These are phyloP conservation scores for Australoheros facetus DNA, from an alignment of 2,797 vertebrate genomes.

Conservation along the genomic window DNA sequence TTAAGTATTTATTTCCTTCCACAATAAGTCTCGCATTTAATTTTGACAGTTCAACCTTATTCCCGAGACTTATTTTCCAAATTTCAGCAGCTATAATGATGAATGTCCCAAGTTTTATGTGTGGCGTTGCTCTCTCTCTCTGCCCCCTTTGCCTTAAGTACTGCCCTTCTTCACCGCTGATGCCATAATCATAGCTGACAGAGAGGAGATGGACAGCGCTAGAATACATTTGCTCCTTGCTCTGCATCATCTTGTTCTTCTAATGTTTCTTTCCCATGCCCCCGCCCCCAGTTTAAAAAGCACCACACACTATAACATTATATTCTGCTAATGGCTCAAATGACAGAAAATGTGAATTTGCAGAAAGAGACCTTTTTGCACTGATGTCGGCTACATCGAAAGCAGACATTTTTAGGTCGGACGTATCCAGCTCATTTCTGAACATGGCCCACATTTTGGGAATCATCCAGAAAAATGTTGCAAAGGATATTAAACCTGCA, in stretches of 20 bases:
- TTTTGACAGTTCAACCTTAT: not conserved
- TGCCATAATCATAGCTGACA: too few species aligned
- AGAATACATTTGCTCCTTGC: too few species aligned
- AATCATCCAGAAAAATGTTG: slow-evolving; percentile 81
- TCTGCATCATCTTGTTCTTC: not conserved
- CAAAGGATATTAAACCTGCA: slow-evolving; percentile 82
- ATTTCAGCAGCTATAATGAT: not conserved
- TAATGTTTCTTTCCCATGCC: rapidly evolving
- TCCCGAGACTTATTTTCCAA: not conserved
- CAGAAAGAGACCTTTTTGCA: slow-evolving; percentile 72
- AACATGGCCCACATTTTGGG: slow-evolving; percentile 79
- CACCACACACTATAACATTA: not conserved
- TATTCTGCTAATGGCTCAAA: not conserved
- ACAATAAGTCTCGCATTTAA: not conserved
- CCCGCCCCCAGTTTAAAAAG: not conserved
- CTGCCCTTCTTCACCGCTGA: too few species aligned
- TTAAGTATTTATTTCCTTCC: not conserved
- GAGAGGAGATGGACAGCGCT: too few species aligned
- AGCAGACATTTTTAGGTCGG: slow-evolving; percentile 70
- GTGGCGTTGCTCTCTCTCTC: too few species aligned
- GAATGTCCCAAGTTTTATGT: not conserved
- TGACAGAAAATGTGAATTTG: not conserved
- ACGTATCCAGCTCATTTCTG: slow-evolving; percentile 69
- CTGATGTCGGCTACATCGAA: slow-evolving; percentile 72
- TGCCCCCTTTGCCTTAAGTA: too few species aligned